phyloP scores from a whole-genome alignment of 1,140 invertebrate species.

The Bombus polaris region DNA sequence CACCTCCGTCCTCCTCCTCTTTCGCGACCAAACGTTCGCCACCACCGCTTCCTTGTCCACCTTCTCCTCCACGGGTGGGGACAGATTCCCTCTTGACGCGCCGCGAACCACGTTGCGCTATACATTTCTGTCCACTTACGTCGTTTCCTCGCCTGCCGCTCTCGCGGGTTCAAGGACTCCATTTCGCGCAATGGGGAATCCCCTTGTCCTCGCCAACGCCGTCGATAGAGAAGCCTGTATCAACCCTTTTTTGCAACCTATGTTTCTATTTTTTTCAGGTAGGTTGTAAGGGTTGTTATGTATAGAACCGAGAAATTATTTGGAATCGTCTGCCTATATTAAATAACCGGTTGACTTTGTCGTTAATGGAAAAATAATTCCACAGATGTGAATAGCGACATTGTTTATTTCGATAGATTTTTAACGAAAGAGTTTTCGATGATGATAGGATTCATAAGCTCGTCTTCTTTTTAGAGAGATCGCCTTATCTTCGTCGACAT shows the following conservation, averaged over 20 bases:
- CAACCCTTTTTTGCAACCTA: background rate
- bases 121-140: constrained; percentile 72
- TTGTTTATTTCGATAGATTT: no score
- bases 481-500: no score
- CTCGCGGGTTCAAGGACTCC: constrained; percentile 60
- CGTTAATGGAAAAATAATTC: no score
- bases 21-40: constrained; percentile 27
- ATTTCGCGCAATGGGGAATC: constrained; percentile 49
- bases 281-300: no score
- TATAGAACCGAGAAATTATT: no score
- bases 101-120: constrained; percentile 72
- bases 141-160: constrained; percentile 54
- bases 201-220: constrained; percentile 19
- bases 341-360: no score
- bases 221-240: background rate
- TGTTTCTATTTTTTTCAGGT: no score
- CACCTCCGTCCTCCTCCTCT: constrained; percentile 37
- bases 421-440: no score
- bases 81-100: constrained; percentile 77
- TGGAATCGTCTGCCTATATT: no score
- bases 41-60: constrained; percentile 49
- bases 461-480: no score
- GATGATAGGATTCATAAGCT: no score
- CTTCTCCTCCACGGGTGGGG: constrained; percentile 67
- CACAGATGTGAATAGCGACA: no score